These are phyloP conservation scores for Macrostomum lignano DNA, from an alignment of 1,140 invertebrate species.

Conservation along the genomic window DNA sequence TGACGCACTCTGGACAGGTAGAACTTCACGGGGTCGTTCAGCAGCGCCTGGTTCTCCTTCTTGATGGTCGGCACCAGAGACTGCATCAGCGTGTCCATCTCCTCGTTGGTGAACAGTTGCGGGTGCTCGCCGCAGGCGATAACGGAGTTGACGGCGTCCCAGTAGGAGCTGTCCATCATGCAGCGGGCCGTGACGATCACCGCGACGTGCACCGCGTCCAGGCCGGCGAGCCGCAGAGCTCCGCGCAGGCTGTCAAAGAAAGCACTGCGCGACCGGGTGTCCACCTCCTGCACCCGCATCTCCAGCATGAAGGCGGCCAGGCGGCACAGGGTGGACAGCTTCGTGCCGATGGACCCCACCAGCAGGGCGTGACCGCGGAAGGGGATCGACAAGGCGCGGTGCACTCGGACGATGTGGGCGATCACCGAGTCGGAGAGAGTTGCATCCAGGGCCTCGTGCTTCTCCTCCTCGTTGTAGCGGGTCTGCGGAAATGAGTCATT, in stretches of 20 bases:
- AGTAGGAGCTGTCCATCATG: not conserved
- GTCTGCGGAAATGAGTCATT: too few species aligned
- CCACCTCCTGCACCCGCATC: slow-evolving; percentile 17
- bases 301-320: slow-evolving; percentile 23
- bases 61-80: slow-evolving; percentile 8
- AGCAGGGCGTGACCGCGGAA: slow-evolving; percentile 23
- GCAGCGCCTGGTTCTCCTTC: not conserved
- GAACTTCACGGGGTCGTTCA: slow-evolving; percentile 21
- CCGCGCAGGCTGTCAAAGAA: slow-evolving; percentile 25
- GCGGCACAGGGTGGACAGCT: slow-evolving; percentile 18
- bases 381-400: slow-evolving; percentile 14
- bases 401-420: slow-evolving; percentile 19
- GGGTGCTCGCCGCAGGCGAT: slow-evolving; percentile 24
- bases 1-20: slow-evolving; percentile 22
- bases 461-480: slow-evolving; percentile 24
- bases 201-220: slow-evolving; percentile 20
- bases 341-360: slow-evolving; percentile 20
- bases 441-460: slow-evolving; percentile 18
- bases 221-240: slow-evolving; percentile 20
- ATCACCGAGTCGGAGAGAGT: slow-evolving; percentile 22
- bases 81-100: slow-evolving; percentile 23
- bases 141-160: slow-evolving; percentile 25
- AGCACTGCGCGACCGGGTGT: slow-evolving; percentile 18
- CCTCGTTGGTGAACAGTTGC: slow-evolving; percentile 25
- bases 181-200: slow-evolving; percentile 19